Evolutionary conservation across 2,797 vertebrate species (phyloP), one percentile per base, ranked within the genome.

Genomic region (Phoebastria nigripes): DNA sequence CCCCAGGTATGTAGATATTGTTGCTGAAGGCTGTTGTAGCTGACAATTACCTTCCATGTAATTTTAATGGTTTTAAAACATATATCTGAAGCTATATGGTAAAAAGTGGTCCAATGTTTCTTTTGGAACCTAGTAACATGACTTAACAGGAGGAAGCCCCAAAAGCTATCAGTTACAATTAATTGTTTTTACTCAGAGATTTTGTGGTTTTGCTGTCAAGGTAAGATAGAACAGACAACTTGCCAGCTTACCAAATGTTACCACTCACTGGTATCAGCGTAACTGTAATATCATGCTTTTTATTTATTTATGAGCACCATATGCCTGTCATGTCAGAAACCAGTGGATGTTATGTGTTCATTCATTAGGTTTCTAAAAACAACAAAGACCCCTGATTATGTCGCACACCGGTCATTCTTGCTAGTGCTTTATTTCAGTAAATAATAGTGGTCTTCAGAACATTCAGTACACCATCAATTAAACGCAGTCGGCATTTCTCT

Each of bases 241-340:
- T 97, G 82, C 96, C 90, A 98, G 98, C 96, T 98, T 95, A 95
- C 98, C 98, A 98, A 97, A 98, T 98, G 97, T 97, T 98, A 51
- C 94, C 82, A 88, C 89, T 95, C 93, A 96, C 93, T 94, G 93
- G 96, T 97, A 93, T 97, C 95, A 89, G 90, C 12, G 18, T 97
- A 98, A 98, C 96, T 98, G 96, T 97, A 98, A 95, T 96, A 94
- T 95, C 90, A 94, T 87, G 91, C 89, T 98, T 97, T 98, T 98
- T 85, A 98, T 99, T 99, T 99, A 99, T 99, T 99, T 97, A 99
- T 99, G 98, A 94, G 82, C 96, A 97, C 98, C 98, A 98, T 98
- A 98, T 98, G 98, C 96, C 97, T 96, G 97, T 98, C 98, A 98
- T 97, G 98, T 98, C 93, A 31, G 95, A 97, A 98, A 97, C 94